A percentile compares a stretch with the other conserved stretches of the same genome.
Conservation (phyloP, 2,113 vertebrate species). For the Anguilla japonica region DNA sequence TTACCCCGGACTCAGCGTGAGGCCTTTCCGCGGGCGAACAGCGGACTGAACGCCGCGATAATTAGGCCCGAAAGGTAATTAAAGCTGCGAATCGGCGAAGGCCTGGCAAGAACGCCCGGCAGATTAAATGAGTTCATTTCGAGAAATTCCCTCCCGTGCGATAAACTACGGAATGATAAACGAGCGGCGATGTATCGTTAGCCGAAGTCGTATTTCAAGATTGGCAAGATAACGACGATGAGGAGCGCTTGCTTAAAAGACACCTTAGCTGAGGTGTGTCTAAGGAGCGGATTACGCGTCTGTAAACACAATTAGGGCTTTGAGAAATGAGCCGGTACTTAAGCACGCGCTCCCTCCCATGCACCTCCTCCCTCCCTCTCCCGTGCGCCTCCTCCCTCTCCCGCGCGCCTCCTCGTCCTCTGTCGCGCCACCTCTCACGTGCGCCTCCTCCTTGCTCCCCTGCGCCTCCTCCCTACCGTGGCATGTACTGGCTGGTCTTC, state of each 20-base stretch:
- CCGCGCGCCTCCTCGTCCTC: too few relatives aligned
- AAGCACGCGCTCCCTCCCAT: not conserved
- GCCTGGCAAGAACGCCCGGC: not conserved
- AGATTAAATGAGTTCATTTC: not conserved
- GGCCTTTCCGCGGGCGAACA: not conserved
- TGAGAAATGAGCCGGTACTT: too few relatives aligned
- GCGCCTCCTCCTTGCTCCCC: not conserved
- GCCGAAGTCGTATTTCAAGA: not conserved
- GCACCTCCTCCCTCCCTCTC: conserved; percentile 64
- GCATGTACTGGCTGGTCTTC: conserved; percentile 94
- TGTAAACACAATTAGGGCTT: too few relatives aligned
- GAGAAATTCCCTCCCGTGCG: not conserved
- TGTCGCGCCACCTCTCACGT: too few relatives aligned
- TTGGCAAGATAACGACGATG: not conserved
- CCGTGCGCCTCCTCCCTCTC: not conserved
- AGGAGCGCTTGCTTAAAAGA: not conserved
- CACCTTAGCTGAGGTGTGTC: not conserved
- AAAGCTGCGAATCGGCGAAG: not conserved
- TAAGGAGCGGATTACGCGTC: not conserved
- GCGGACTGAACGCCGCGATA: not conserved
- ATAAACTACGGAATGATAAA: not conserved
- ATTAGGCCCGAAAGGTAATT: not conserved
- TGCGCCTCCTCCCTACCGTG: conserved; percentile 72
- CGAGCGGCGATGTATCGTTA: not conserved
- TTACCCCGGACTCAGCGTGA: not conserved